Conservation (phyloP, 2,113 vertebrate genomes). For the Planiliza haematocheilus region DNA sequence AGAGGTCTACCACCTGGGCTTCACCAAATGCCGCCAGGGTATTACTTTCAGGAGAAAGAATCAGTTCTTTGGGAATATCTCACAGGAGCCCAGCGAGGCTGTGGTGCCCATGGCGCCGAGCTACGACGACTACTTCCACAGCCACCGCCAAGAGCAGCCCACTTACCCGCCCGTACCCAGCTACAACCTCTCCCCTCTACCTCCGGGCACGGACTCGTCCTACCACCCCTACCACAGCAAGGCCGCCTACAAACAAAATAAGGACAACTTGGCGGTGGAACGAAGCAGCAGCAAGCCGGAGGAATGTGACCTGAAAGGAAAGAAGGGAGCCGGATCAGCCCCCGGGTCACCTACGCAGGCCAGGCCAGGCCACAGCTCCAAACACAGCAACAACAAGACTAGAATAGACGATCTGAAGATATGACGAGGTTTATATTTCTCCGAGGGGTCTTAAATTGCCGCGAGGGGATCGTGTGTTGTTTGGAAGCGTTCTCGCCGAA, state of each 20-base stretch:
- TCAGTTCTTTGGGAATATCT: not conserved
- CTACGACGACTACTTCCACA: slow-evolving; percentile 77
- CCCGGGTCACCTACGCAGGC: slow-evolving; percentile 74
- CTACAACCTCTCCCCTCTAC: slow-evolving; percentile 74
- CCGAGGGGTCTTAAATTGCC: slow-evolving; percentile 65
- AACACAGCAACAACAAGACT: slow-evolving; percentile 80
- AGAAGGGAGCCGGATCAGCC: slow-evolving; percentile 69
- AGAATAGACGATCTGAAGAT: slow-evolving; percentile 85
- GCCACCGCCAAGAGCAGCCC: slow-evolving; percentile 55
- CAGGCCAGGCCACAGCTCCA: slow-evolving; percentile 65
- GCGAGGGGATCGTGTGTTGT: slow-evolving; percentile 45
- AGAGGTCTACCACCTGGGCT: slow-evolving; percentile 88
- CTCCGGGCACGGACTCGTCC: slow-evolving; percentile 67
- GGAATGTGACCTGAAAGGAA: slow-evolving; percentile 77
- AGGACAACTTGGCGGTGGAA: slow-evolving; percentile 82
- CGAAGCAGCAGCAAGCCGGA: slow-evolving; percentile 76
- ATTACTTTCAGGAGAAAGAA: slow-evolving; percentile 50
- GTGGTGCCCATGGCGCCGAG: slow-evolving; percentile 71
- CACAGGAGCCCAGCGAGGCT: slow-evolving; percentile 50
- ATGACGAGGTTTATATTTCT: slow-evolving; percentile 75
- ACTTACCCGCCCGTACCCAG: slow-evolving; percentile 71
- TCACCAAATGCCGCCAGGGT: slow-evolving; percentile 83
- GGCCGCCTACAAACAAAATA: slow-evolving; percentile 83
- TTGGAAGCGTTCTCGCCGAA: slow-evolving; percentile 31
- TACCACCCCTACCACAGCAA: slow-evolving; percentile 79